These are phyloP conservation scores for Sycophila texana DNA, from an alignment of 2,888 invertebrate genomes.

Conservation along the genomic window DNA sequence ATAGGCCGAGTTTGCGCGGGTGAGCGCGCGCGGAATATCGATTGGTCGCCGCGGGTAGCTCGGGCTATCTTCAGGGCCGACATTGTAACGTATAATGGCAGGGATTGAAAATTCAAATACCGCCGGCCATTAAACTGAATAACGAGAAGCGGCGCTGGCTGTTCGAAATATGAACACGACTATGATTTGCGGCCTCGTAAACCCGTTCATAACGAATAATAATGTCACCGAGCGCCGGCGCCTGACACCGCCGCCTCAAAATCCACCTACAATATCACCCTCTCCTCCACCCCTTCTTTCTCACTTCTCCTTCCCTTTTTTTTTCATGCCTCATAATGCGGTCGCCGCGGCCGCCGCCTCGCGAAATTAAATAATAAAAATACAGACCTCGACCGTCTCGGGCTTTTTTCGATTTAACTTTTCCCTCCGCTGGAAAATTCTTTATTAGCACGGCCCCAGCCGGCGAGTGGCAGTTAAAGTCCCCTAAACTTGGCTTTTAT, in stretches of 20 bases:
- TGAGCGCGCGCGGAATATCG: constrained; percentile 35
- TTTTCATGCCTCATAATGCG: constrained; percentile 73
- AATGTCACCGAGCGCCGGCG: constrained; percentile 70
- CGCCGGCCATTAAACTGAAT: constrained; percentile 72
- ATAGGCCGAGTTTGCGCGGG: too few relatives aligned
- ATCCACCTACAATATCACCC: constrained; percentile 73
- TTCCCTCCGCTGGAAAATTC: constrained; percentile 32
- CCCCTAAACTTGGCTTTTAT: constrained; percentile 18
- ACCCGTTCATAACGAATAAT: constrained; percentile 75
- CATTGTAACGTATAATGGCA: constrained; percentile 60
- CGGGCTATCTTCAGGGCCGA: constrained; percentile 10
- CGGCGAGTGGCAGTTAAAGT: constrained; percentile 24
- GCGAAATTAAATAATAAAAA: constrained; percentile 74
- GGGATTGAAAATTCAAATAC: constrained; percentile 75
- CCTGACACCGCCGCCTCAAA: constrained; percentile 61
- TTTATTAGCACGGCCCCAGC: constrained; percentile 28
- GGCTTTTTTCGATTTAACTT: constrained; percentile 54
- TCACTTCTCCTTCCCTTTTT: constrained; percentile 56
- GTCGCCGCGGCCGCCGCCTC: constrained; percentile 4
- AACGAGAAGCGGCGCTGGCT: constrained; percentile 71
- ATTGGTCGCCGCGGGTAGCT: constrained; percentile 19
- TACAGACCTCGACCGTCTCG: constrained; percentile 60
- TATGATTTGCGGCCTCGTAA: constrained; percentile 76
- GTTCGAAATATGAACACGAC: constrained; percentile 75
- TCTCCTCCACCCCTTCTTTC: constrained; percentile 59